Evolutionary conservation across 1,140 invertebrate species (phyloP), one percentile per base, ranked within the genome.

Genomic region (Atta texana): DNA sequence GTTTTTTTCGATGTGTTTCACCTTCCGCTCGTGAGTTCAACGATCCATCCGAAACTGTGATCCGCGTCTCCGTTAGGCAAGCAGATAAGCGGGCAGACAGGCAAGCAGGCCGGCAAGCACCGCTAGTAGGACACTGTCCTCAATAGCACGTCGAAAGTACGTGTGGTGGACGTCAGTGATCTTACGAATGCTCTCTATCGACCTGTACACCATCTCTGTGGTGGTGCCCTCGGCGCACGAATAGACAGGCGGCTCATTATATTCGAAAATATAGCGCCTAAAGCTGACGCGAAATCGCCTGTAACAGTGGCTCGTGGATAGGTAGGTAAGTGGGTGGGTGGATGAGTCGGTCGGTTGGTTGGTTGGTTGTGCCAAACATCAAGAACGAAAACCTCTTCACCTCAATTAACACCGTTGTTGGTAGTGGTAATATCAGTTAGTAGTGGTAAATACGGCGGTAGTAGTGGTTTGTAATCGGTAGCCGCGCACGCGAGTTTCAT

Each of bases 91-190:
- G 4, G 44, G 49, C 8, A 39, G 49, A 31, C 57, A 10, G n/a
- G n/a, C 55, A 57, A 44, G 39, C 39, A 74, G n/a, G 55, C 49
- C 6, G 18, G 39, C 84, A 57, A 71, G 71, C 85, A 72, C 77
- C 78, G 89, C 77, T 89, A 89, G 89, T 90, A 90, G 89, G 88
- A 89, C 89, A 90, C 88, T 61, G 88, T 57, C 86, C 88, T 89
- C 89, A 68, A 89, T 90, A 90, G 53, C 88, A 34, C 76, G 78
- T 87, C 44, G 69, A 89, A 89, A 88, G 75, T 86, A 84, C 39
- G 44, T 75, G 80, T 75, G 39, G 80, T 84, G 69, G 24, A 75
- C 69, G 69, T 84, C 69, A 28, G 80, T 84, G 80, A 61, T 84
- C 80, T 84, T 84, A 84, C 80, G 55, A 84, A 84, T 80, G 59